Conservation (phyloP, 2,113 vertebrate genomes). For the Caracal caracal region DNA sequence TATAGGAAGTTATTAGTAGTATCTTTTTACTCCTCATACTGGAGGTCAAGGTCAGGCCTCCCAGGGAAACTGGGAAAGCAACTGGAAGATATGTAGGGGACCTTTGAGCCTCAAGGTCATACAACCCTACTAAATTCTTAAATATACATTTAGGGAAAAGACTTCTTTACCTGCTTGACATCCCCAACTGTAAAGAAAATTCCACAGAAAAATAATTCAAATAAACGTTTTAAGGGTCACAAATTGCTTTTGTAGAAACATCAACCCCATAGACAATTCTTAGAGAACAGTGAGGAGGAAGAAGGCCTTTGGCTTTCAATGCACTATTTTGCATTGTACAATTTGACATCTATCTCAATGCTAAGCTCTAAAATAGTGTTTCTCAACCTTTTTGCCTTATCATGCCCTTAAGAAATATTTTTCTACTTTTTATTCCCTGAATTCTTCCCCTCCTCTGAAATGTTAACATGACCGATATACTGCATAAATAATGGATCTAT, state of each 20-base stretch:
- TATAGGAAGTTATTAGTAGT: not conserved
- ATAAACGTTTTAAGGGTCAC: not conserved
- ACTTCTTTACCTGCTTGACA: not conserved
- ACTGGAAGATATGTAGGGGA: not conserved
- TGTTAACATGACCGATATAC: not conserved
- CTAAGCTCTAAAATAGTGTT: not conserved
- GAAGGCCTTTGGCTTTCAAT: not conserved
- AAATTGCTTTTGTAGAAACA: not conserved
- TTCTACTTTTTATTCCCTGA: not conserved
- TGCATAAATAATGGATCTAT: not conserved
- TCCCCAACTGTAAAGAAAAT: not conserved
- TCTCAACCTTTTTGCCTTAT: not conserved
- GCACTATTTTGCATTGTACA: not conserved
- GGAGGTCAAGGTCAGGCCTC: not conserved
- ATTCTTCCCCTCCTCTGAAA: not conserved
- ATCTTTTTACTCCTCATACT: not conserved
- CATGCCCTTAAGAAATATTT: not conserved
- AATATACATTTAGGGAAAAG: not conserved
- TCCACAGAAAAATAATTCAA: conserved; percentile 22
- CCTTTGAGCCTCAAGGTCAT: not conserved
- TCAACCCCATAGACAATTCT: not conserved
- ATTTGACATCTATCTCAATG: not conserved
- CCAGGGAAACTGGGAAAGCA: not conserved
- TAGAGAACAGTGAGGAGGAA: not conserved
- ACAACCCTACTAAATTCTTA: not conserved